Evolutionary conservation across 2,888 invertebrate species (phyloP).

Genomic region (Drosophila incognita): DNA sequence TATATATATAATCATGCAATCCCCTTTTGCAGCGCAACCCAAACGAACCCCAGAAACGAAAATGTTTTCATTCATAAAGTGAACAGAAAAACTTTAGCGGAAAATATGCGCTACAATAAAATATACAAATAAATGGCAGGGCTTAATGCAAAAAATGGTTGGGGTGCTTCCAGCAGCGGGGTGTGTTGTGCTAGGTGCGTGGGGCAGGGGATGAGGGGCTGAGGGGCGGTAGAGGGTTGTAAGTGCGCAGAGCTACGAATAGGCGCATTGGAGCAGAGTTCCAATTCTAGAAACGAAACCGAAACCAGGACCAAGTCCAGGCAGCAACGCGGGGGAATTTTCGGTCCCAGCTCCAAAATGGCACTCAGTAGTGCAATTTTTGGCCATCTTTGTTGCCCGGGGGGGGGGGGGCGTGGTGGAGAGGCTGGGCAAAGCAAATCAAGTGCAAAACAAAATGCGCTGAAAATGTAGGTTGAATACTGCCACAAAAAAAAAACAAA

Average conservation of each 20-base stretch:
- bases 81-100: conserved; percentile 70
- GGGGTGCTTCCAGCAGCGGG: neutral
- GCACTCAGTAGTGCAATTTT: conserved; percentile 75
- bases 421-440: conserved; percentile 30
- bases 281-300: conserved; percentile 14
- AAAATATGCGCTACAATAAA: conserved; percentile 77
- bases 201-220: neutral
- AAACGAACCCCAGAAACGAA: conserved; percentile 18
- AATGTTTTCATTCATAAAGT: conserved; percentile 71
- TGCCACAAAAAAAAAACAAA: neutral
- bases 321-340: conserved; percentile 63
- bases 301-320: conserved; percentile 15
- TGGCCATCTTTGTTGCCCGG: conserved; percentile 27
- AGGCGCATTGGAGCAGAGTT: conserved; percentile 29
- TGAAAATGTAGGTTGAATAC: conserved; percentile 26
- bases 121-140: conserved; percentile 75
- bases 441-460: conserved; percentile 38
- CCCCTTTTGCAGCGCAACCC: conserved; percentile 15
- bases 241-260: conserved; percentile 2
- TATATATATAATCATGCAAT: conserved; percentile 50
- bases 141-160: conserved; percentile 71
- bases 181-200: neutral
- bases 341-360: conserved; percentile 62
- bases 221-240: neutral
- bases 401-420: neutral